Evolutionary conservation across 2,797 vertebrate genomes (phyloP), one percentile per base, ranked within the genome.

Genomic region (Geotrypetes seraphini): DNA sequence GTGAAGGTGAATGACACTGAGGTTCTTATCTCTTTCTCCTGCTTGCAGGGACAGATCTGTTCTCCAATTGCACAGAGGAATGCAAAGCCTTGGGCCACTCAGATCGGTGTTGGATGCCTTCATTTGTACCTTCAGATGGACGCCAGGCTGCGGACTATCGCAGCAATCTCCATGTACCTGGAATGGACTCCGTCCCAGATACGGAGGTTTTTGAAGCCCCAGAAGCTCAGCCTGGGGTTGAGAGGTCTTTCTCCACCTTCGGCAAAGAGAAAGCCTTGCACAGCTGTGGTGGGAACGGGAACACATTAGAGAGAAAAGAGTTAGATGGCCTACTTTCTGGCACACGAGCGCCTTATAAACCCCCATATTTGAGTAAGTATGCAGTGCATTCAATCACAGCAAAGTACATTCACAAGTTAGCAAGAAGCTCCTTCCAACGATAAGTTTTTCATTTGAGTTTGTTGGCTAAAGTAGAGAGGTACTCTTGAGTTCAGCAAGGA

Each of bases 231-330:
- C 81, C 89, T 25, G 85, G 75, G 65, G 54, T 75, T 16, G 91
- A 96, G 85, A 88, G 90, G 72, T 96, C 94, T 69, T 99, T 99
- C 87, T 99, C 93, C 70, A 99, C 95, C 60, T 99, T 99, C 28
- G 95, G 95, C 86, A 99, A 99, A 86, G 95, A 98, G 73, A 90
- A 95, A 85, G 89, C 91, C 81, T 90, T 97, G 73, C 92, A 96
- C 79, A 81, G 76, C 79, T 43, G 46, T 30, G 25, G 43, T 22
- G 43, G 36, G 22, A 43, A 46, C 24, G 43, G 30, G n/a, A 79
- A 60, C 64, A 92, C 88, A 45, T 87, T 95, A 86, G 91, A 93
- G 78, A 91, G 90, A 80, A 93, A 93, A 81, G 91, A 96, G 73
- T 87, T 91, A 78, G 88, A 95, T 51, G 85, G 86, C 73, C 87